Base-by-base conservation (phyloP, 2,797 vertebrate genomes). In the Presbytis comata region DNA sequence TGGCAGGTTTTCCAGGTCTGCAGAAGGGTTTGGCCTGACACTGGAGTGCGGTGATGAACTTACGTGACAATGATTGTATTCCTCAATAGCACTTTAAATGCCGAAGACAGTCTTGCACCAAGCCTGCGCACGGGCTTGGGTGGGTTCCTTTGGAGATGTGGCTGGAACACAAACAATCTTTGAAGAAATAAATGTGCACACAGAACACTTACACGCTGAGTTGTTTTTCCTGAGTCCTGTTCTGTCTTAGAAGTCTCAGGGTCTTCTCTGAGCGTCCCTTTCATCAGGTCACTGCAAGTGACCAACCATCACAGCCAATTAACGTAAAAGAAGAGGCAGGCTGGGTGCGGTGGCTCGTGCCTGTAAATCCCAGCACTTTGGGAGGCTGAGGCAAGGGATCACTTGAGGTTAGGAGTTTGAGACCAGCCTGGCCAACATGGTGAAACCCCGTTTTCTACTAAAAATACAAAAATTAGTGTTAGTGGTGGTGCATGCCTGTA, bases 151-250 rank as follows among this genome's bases (percentile, higher is more conserved):
- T 26, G 16, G 44, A 75, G 36, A 67, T 87, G 94, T 50, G 96
- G 93, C 91, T 90, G 89, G 85, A 64, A 55, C n/a, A 10, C 19
- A 59, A 88, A 30, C 0, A 16, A 72, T 80, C 70, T 85, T 75
- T 33, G 79, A 36, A 70, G 61, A 94, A 97, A 97, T 95, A 98
- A 98, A 96, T 28, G 89, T 97, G 97, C 97, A 96, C 95, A 85
- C 46, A 93, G 61, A 95, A 96, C 72, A 97, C 97, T 95, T 95
- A 96, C 95, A 91, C 64, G 30, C 75, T 1, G 87, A 0, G 85
- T 90, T 76, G 84, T 93, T 93, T 85, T 26, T 89, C 57, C 78
- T 24, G 82, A 93, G 93, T 72, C 9, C n/a, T 53, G 78, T 61
- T 83, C 44, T 64, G 39, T 59, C 76, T 44, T 10, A 0, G 7